Conservation (phyloP, 2,888 invertebrate genomes). For the Lepeophtheirus nordmannii region DNA sequence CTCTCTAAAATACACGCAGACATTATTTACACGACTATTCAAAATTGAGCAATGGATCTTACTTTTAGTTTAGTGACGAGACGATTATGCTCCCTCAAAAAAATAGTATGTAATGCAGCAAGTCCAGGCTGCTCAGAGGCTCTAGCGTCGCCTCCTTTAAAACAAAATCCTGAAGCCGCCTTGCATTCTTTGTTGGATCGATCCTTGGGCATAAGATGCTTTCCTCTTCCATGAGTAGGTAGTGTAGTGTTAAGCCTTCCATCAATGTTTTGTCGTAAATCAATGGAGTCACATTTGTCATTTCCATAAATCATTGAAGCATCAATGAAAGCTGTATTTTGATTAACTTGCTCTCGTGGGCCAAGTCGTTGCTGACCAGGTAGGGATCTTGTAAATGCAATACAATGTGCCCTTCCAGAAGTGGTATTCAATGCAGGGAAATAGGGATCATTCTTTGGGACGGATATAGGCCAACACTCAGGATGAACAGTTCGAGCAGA, state of each 20-base stretch:
- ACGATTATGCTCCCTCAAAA: slow-evolving; percentile 76
- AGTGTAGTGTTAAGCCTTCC: slow-evolving; percentile 66
- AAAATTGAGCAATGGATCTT: background rate
- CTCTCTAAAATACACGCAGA: background rate
- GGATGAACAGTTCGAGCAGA: slow-evolving; percentile 73
- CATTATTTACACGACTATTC: background rate
- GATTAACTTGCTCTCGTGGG: slow-evolving; percentile 80
- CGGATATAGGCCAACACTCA: slow-evolving; percentile 80
- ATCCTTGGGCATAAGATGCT: slow-evolving; percentile 61
- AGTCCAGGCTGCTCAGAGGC: slow-evolving; percentile 83
- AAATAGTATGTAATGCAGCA: slow-evolving; percentile 71
- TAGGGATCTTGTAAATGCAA: slow-evolving; percentile 74
- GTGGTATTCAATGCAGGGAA: slow-evolving; percentile 62
- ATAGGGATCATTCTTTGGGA: slow-evolving; percentile 72
- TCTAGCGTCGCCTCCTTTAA: slow-evolving; percentile 55
- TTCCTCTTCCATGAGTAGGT: slow-evolving; percentile 50
- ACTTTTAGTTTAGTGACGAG: slow-evolving; percentile 51
- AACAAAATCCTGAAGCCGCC: slow-evolving; percentile 66
- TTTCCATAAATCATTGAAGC: slow-evolving; percentile 78
- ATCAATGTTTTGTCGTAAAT: slow-evolving; percentile 54
- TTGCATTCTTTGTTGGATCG: slow-evolving; percentile 56
- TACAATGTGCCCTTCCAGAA: slow-evolving; percentile 67
- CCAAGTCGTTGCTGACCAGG: slow-evolving; percentile 77
- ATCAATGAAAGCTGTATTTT: slow-evolving; percentile 78
- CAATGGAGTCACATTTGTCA: slow-evolving; percentile 59